phyloP scores from a whole-genome alignment of 53 echinoderm and acorn worm genomes.

The Apostichopus leukothele region DNA sequence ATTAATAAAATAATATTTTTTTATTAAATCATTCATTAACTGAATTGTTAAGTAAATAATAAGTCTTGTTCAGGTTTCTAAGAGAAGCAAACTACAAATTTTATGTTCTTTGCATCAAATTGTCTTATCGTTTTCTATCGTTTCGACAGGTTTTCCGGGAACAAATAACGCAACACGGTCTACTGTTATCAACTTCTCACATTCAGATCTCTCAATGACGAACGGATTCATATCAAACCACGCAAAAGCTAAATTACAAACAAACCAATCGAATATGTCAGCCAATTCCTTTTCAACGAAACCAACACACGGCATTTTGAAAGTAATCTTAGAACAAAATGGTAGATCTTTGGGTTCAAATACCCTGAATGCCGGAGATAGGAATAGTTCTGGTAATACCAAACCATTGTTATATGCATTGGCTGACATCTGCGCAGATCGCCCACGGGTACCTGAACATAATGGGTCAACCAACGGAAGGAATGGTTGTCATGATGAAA shows the following conservation, averaged over 20 bases:
- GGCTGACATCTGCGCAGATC: constrained; percentile 31
- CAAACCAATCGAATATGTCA: not conserved
- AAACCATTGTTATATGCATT: constrained; percentile 7
- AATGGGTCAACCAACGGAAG: too few species aligned
- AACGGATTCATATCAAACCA: constrained; percentile 41
- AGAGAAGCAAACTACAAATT: too few species aligned
- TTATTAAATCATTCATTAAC: too few species aligned
- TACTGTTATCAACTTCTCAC: not conserved
- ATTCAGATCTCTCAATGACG: constrained; percentile 5
- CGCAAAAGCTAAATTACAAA: constrained; percentile 43
- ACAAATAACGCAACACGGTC: not conserved
- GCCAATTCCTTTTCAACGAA: not conserved
- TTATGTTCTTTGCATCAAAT: not conserved
- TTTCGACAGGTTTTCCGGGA: not conserved
- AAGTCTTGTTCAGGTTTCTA: too few species aligned
- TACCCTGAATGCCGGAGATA: not conserved
- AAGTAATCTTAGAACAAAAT: constrained; percentile 20
- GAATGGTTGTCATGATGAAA: too few species aligned
- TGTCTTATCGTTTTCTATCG: not conserved
- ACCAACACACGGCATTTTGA: not conserved
- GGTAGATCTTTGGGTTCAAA: not conserved
- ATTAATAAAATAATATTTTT: too few species aligned
- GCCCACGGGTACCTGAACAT: constrained; percentile 28
- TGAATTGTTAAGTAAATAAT: too few species aligned
- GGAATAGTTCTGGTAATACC: not conserved